Percentiles rank a stretch among this genome's conserved stretches.
phyloP scores from a whole-genome alignment of 1,140 invertebrate species.

The Atta cephalotes region DNA sequence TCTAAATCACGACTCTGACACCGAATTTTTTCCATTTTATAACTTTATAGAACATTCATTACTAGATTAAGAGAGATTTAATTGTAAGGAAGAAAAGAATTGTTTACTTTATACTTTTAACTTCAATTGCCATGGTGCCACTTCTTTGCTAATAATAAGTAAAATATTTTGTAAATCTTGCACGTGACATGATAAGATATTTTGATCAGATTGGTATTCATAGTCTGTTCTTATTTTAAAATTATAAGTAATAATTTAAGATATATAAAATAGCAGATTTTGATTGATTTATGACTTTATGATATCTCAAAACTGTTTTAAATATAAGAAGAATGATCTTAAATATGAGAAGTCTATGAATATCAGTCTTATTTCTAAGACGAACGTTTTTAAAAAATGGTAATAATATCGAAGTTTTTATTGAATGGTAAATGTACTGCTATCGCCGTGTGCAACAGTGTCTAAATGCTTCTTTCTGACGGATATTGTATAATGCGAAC shows the following conservation, averaged over 20 bases:
- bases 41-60: not conserved
- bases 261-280: too few relatives aligned
- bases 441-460: not conserved
- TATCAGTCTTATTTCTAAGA: not conserved
- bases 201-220: not conserved
- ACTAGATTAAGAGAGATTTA: not conserved
- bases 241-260: too few relatives aligned
- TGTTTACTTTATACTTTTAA: not conserved
- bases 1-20: not conserved
- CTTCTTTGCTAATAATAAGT: not conserved
- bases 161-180: constrained; percentile 3
- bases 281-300: too few relatives aligned
- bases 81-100: not conserved
- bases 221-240: too few relatives aligned
- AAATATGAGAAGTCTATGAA: too few relatives aligned
- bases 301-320: too few relatives aligned
- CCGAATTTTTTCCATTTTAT: not conserved
- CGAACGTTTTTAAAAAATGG: not conserved
- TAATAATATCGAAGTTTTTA: not conserved
- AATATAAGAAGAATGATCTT: too few relatives aligned
- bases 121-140: not conserved
- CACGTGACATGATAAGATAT: not conserved
- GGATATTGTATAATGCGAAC: constrained; percentile 49
- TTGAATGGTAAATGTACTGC: not conserved
- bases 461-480: not conserved